A percentile compares a stretch with the other conserved stretches of the same genome.
Conservation (phyloP, 2,113 vertebrate species). For the Gymnorhina tibicen region DNA sequence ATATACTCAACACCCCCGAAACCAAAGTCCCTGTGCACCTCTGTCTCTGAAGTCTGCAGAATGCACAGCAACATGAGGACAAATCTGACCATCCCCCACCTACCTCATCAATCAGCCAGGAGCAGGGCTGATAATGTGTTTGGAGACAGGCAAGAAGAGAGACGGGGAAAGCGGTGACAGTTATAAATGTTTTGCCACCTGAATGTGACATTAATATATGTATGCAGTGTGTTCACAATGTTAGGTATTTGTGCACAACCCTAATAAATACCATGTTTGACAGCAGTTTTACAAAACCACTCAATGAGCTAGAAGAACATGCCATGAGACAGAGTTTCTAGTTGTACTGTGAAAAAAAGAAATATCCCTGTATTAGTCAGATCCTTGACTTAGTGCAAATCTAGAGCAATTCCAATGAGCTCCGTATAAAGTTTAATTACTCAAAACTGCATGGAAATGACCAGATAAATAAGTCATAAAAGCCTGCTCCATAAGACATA, state of each 20-base stretch:
- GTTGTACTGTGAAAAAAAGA: not conserved
- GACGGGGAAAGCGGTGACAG: not conserved
- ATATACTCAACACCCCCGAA: not conserved
- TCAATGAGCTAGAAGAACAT: not conserved
- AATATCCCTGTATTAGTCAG: not conserved
- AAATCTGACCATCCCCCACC: not conserved
- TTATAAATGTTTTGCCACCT: constrained; percentile 24
- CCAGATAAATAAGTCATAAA: not conserved
- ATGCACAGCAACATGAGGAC: not conserved
- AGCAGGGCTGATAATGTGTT: not conserved
- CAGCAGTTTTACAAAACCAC: not conserved
- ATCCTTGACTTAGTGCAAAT: not conserved
- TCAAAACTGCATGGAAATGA: not conserved
- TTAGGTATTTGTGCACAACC: not conserved
- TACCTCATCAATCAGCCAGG: not conserved
- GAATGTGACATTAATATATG: constrained; percentile 18
- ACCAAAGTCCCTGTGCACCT: not conserved
- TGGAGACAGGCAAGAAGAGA: not conserved
- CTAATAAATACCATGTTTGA: not conserved
- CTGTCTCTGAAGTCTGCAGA: not conserved
- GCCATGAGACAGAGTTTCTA: not conserved
- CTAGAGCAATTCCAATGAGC: not conserved
- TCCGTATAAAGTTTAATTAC: not conserved
- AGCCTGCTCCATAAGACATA: not conserved
- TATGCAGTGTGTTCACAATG: not conserved